Conservation (phyloP, 2,888 invertebrate genomes). For the Tholera decimalis region DNA sequence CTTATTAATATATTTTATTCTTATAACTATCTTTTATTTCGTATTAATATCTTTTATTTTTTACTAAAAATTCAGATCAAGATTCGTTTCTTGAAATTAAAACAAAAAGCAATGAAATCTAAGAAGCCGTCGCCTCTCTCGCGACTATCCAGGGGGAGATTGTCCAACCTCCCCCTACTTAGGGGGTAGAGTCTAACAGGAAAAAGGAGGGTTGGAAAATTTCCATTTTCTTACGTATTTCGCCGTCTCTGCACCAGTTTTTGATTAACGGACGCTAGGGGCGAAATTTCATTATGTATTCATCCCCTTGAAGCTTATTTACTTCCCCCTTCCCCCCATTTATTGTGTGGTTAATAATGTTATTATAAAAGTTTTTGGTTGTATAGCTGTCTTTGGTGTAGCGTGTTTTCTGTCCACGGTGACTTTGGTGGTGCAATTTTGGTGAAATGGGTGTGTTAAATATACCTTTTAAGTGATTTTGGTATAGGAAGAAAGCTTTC, state of each 20-base stretch:
- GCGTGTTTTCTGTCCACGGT: slow-evolving; percentile 48
- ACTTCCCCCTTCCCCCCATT: slow-evolving; percentile 72
- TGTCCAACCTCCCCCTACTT: slow-evolving; percentile 76
- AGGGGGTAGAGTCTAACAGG: slow-evolving; percentile 84
- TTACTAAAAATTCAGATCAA: not conserved
- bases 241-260: slow-evolving; percentile 88
- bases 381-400: slow-evolving; percentile 55
- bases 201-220: slow-evolving; percentile 91
- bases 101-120: slow-evolving; percentile 3
- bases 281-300: slow-evolving; percentile 90
- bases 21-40: too few relatives aligned
- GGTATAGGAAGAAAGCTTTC: not conserved
- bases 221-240: slow-evolving; percentile 91
- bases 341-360: slow-evolving; percentile 71
- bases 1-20: too few relatives aligned
- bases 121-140: slow-evolving; percentile 71
- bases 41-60: not conserved
- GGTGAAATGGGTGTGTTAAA: slow-evolving; percentile 14
- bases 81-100: not conserved
- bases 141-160: slow-evolving; percentile 71
- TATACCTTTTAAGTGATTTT: not conserved
- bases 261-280: slow-evolving; percentile 90
- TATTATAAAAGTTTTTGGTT: slow-evolving; percentile 69
- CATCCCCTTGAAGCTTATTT: slow-evolving; percentile 88
- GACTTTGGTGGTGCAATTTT: slow-evolving; percentile 24